A percentile compares a stretch with the other conserved stretches of the same genome.
phyloP scores from a whole-genome alignment of 2,888 invertebrate species.

The Pilophorus perplexus region DNA sequence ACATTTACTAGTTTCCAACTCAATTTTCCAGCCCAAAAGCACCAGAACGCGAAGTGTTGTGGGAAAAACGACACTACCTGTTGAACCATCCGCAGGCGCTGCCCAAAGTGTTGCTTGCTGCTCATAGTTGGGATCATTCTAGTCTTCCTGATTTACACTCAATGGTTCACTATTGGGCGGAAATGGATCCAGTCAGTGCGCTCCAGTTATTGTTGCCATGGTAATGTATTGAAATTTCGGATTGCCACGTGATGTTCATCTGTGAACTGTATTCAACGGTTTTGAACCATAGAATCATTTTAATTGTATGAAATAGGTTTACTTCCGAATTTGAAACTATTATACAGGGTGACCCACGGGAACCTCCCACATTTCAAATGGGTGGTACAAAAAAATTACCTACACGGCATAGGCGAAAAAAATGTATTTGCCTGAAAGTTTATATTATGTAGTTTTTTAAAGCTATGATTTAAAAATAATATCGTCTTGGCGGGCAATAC shows the following conservation, averaged over 20 bases:
- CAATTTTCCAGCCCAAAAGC: conserved; percentile 59
- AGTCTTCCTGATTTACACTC: conserved; percentile 82
- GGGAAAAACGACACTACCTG: conserved; percentile 91
- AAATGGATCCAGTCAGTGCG: conserved; percentile 82
- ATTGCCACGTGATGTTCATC: too few species aligned
- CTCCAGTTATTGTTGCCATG: conserved; percentile 89
- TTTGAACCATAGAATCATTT: neutral
- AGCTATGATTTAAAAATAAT: too few species aligned
- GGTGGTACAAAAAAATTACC: too few species aligned
- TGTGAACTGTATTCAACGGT: too few species aligned
- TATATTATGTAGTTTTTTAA: too few species aligned
- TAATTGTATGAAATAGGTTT: too few species aligned
- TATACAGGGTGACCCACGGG: too few species aligned
- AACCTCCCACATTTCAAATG: too few species aligned
- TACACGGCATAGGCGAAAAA: too few species aligned
- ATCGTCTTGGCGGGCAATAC: too few species aligned
- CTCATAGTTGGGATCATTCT: conserved; percentile 88
- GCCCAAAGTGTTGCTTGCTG: conserved; percentile 81
- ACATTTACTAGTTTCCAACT: neutral
- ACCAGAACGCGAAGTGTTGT: conserved; percentile 76
- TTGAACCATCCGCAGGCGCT: conserved; percentile 79
- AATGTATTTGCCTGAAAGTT: too few species aligned
- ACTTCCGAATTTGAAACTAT: too few species aligned
- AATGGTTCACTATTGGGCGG: conserved; percentile 82
- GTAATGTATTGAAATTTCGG: conserved; percentile 57